Evolutionary conservation across 1,140 invertebrate species (phyloP), one percentile per base, ranked within the genome.

Genomic region (Ostrea edulis): DNA sequence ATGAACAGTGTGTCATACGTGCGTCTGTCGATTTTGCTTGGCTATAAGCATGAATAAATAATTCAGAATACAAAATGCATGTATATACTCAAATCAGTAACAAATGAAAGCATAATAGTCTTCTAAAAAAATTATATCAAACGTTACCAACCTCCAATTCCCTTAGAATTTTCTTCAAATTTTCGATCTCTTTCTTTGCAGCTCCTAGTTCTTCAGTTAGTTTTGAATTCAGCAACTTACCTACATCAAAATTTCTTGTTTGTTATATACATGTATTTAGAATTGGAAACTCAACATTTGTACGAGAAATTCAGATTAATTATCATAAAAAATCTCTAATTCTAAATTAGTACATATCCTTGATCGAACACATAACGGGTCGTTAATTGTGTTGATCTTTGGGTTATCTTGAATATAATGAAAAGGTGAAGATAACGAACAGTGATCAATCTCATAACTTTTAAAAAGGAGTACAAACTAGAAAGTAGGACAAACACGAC

Each of bases 181-280:
- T 88, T 84, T 93, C 93, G 54, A 93, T 92, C 87, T 93, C 92
- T 88, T 91, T 92, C 71, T 87, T 88, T 12, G 92, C 92, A 81
- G 89, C 90, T 20, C 83, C 90, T 0, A 93, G 87, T 62, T 93
- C 92, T 83, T 93, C 92, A 51, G 90, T 91, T 58, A 93, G 84
- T 82, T 90, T 92, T 0, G 91, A 90, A 87, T 93, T 93, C 29
- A 92, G 83, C 62, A 85, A 88, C 44, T 93, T 89, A 84, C 92
- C 92, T 93, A 88, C 17, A 81, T 81, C 14, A 81, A 81, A 65
- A 65, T 44, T 44, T 44, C 35, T 44, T 44, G 2, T 2, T 44
- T 44, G 35, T 44, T 44, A 44, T 44, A 44, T 44, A n/a, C n/a
- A n/a, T n/a, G n/a, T n/a, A 44, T 44, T 1, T 44, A 44, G 35